Conservation (phyloP, 2,888 invertebrate species). For the Mycalesis mineus region DNA sequence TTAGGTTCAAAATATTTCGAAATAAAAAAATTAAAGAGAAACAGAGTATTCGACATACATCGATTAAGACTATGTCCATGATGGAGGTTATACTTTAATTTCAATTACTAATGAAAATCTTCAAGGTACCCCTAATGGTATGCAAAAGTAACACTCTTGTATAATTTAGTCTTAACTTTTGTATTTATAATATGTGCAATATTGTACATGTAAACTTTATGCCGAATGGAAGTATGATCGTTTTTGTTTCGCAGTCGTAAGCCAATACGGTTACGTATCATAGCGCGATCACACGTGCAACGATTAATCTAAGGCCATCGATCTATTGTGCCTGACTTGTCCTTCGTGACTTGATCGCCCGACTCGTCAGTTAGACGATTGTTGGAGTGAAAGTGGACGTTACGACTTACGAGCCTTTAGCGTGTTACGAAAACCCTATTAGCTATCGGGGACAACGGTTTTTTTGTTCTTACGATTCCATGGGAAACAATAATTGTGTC, state of each 20-base stretch:
- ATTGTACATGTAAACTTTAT: no score
- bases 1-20: no score
- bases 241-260: not conserved
- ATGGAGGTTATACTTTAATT: no score
- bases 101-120: no score
- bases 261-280: conserved; percentile 9
- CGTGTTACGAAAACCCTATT: conserved; percentile 60
- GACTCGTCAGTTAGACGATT: conserved; percentile 51
- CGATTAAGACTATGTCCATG: no score
- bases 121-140: no score
- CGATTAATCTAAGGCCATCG: conserved; percentile 18
- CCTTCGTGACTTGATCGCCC: conserved; percentile 60
- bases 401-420: conserved; percentile 60
- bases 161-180: no score
- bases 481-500: conserved; percentile 20
- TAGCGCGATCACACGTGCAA: conserved; percentile 14
- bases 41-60: no score
- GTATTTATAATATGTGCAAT: no score
- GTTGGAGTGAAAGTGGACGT: conserved; percentile 69
- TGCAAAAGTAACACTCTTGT: no score
- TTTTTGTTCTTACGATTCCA: conserved; percentile 25
- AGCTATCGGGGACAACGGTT: conserved; percentile 38
- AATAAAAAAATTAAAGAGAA: no score
- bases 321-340: conserved; percentile 25
- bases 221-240: no score